These are phyloP conservation scores for Montifringilla adamsi DNA, from an alignment of 2,113 vertebrate species.

Conservation along the genomic window DNA sequence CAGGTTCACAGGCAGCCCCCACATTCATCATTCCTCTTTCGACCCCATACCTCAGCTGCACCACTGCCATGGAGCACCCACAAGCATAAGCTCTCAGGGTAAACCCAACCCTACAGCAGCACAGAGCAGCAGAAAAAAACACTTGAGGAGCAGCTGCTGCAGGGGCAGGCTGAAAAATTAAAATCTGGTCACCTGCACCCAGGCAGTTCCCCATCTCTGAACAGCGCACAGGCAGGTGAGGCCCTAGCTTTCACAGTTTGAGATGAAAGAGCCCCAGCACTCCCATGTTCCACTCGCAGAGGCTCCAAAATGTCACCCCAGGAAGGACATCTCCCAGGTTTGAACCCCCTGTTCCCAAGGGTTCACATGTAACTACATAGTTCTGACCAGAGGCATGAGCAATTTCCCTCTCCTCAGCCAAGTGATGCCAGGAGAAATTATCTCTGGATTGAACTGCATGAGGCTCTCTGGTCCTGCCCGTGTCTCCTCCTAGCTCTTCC, in stretches of 20 bases:
- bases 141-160: background rate
- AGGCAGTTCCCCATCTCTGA: background rate
- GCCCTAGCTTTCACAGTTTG: background rate
- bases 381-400: background rate
- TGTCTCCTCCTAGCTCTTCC: background rate
- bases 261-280: background rate
- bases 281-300: background rate
- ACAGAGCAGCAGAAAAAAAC: background rate
- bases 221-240: background rate
- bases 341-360: background rate
- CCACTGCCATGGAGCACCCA: background rate
- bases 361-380: background rate
- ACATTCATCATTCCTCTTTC: background rate
- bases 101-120: background rate
- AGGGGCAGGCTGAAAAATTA: background rate
- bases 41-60: fast-evolving
- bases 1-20: background rate
- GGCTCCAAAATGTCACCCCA: background rate
- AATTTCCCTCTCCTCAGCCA: background rate
- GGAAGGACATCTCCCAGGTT: background rate
- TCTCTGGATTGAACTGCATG: background rate
- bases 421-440: background rate
- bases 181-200: background rate
- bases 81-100: background rate
- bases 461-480: background rate